phyloP scores from a whole-genome alignment of 2,888 invertebrate species.

The Limnephilus lunatus region DNA sequence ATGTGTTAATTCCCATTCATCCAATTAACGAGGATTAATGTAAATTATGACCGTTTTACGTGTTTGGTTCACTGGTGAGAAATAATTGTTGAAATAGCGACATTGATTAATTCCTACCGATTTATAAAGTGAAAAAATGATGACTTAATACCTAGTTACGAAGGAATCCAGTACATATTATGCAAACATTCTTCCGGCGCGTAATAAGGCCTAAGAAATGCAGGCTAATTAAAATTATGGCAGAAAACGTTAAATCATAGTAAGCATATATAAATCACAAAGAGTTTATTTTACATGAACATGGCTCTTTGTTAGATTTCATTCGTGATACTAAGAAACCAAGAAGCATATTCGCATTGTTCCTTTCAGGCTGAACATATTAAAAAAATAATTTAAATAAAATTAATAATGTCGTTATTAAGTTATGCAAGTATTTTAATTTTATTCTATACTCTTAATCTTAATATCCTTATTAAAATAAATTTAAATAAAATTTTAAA shows the following conservation, averaged over 20 bases:
- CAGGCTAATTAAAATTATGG: not conserved
- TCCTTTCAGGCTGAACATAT: not conserved
- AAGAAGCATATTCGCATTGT: not conserved
- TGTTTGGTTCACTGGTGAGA: too few relatives aligned
- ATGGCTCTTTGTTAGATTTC: not conserved
- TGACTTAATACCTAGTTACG: not conserved
- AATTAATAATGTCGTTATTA: too few relatives aligned
- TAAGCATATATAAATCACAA: not conserved
- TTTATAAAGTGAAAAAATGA: not conserved
- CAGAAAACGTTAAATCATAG: not conserved
- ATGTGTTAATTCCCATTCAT: not conserved
- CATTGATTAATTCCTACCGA: not conserved
- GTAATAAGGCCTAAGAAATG: not conserved
- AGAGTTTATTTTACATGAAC: not conserved
- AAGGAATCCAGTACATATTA: not conserved
- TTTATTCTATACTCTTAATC: too few relatives aligned
- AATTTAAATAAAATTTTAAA: too few relatives aligned
- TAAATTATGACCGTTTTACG: not conserved
- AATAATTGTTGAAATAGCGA: not conserved
- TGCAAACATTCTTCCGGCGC: not conserved
- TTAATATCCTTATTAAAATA: too few relatives aligned
- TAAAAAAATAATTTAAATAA: too few relatives aligned
- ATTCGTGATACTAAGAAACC: not conserved
- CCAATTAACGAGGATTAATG: not conserved
- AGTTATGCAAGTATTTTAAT: too few relatives aligned